A percentile compares a stretch with the other conserved stretches of the same genome.
These are phyloP conservation scores for Diglossa cyanea DNA, from an alignment of 2,797 vertebrate species.

Conservation along the genomic window DNA sequence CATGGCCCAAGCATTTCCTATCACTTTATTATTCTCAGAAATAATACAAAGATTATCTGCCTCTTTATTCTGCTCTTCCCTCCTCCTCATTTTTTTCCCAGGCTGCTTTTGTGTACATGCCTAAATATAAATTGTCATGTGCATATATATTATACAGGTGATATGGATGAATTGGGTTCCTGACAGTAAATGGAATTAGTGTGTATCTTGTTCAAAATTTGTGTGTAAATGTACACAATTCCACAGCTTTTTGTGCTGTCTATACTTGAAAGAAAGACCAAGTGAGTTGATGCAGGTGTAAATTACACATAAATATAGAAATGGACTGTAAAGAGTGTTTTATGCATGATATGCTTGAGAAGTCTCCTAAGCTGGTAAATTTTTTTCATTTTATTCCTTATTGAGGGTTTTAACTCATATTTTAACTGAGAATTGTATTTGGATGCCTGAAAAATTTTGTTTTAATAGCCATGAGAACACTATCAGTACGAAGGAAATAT, in stretches of 20 bases:
- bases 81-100: not conserved
- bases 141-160: not conserved
- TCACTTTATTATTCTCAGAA: not conserved
- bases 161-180: not conserved
- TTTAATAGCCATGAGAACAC: not conserved
- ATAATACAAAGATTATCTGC: rapidly evolving
- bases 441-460: not conserved
- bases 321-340: not conserved
- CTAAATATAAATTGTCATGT: not conserved
- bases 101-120: not conserved
- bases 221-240: too few relatives aligned
- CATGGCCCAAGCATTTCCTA: not conserved
- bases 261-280: not conserved
- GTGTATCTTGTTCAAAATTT: not conserved
- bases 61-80: not conserved
- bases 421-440: not conserved
- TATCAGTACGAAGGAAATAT: not conserved
- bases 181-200: not conserved
- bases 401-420: not conserved
- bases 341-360: not conserved
- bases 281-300: not conserved
- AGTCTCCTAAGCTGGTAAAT: not conserved
- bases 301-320: not conserved
- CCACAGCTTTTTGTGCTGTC: not conserved
- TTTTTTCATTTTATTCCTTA: not conserved